Base-by-base conservation (phyloP, 2,113 vertebrate genomes). In the Passer montanus region DNA sequence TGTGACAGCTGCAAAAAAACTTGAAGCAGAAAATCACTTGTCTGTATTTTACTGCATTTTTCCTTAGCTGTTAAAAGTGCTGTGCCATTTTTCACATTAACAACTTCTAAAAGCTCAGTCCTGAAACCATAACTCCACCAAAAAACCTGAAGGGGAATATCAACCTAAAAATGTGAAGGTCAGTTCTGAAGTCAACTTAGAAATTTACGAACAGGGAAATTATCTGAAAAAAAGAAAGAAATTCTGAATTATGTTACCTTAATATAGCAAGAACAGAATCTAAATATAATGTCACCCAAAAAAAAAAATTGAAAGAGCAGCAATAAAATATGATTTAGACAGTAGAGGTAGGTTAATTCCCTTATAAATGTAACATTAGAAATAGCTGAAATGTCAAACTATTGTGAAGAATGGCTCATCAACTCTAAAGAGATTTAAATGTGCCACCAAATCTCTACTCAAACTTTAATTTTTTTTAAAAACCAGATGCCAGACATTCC, bases 1-100 rank as follows among this genome's bases (percentile, higher is more conserved):
- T 74, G 60, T 37, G 56, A 49, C 11, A 93, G 90, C 89, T 94
- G 90, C 56, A 94, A 85, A 91, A 76, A 80, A 89, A 58, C 47
- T 37, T 26, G 5, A 74, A 64, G 72, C 43, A 93, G 86, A 86
- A 88, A 81, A 86, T 86, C 4, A 90, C 84, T 83, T 90, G 15
- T 83, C 78, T 39, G 15, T 74, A 81, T 86, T 93, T 90, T 72
- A 92, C 33, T 90, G 72, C 59, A 60, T 85, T 91, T 76, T 82
- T 72, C 47, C 33, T 87, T 62, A 35, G 46, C 70, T 82, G 23
- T 41, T 80, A 83, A 35, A 93, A 92, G 33, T 37, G n/a, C 69
- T 89, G 50, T 2, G 1, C 43, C 59, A 88, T 93, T 94, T 88
- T 80, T 90, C 85, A 93, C 22, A 31, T 81, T 59, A 80, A 55